These are phyloP conservation scores for Pachycephus smyrnensis DNA, from an alignment of 2,888 invertebrate genomes.

Conservation along the genomic window DNA sequence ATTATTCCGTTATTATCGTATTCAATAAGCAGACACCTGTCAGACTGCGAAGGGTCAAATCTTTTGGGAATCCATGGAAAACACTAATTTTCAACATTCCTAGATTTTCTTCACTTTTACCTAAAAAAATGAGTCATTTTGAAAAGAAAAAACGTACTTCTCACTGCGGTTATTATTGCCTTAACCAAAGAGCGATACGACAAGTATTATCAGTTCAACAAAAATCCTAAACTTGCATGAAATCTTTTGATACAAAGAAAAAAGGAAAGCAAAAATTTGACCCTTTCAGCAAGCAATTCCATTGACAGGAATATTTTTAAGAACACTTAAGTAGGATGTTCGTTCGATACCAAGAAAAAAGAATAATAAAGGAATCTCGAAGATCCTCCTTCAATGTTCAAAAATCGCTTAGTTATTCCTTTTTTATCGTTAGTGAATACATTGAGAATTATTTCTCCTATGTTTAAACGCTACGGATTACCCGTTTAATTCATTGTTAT, in stretches of 20 bases:
- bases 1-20: conserved; percentile 1
- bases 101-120: not conserved
- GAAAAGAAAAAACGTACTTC: not conserved
- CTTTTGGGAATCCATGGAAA: not conserved
- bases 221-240: not conserved
- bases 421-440: not conserved
- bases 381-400: not conserved
- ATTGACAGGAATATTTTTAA: not conserved
- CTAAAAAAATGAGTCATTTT: not conserved
- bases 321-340: not conserved
- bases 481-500: not conserved
- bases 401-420: not conserved
- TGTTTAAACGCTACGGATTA: not conserved
- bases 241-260: not conserved
- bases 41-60: not conserved
- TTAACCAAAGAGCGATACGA: not conserved
- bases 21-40: not conserved
- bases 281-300: not conserved
- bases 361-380: not conserved
- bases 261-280: not conserved
- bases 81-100: not conserved
- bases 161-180: not conserved
- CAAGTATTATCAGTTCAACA: not conserved
- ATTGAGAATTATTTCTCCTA: not conserved
- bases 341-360: not conserved